Evolutionary conservation across 2,797 vertebrate species (phyloP), one percentile per base, ranked within the genome.

Genomic region (Mico argentatus): DNA sequence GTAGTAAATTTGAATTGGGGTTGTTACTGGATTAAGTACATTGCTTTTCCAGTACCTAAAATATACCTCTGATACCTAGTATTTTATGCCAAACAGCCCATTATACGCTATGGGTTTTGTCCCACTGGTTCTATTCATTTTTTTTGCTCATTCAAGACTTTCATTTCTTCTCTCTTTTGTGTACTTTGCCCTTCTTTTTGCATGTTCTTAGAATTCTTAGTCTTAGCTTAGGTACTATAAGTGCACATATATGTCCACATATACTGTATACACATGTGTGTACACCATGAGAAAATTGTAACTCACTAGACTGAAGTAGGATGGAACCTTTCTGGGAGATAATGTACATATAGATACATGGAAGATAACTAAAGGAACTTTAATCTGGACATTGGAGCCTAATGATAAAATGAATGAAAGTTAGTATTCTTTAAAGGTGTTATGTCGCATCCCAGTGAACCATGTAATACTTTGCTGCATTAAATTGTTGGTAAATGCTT

Each of bases 401-500:
- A 82, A 70, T 90, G 50, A 17, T 87, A 82, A 1, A 92, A 6
- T 88, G 87, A 59, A 24, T 87, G 81, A 90, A 77, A 90, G 48
- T 24, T 82, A 89, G 17, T 77, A 39, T 82, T 88, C 84, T 91
- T 94, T 81, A 90, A 79, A 59, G 39, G 7, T 46, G 46, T 57
- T 67, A 57, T 17, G 0, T 93, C 83, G 41, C 91, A 79, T 79
- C 77, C 24, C 61, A 57, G 13, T 88, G 81, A 86, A 79, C 72
- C 36, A 20, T 82, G 20, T 94, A 84, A 80, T 94, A 57, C 36
- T 95, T 79, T 84, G 46, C 20, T 75, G 12, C 36, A 57, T 91
- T 90, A 77, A 91, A 61, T 85, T 72, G 50, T 94, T 94, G 84
- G 55, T 82, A 77, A 94, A 90, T 89, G 33, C 64, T 30, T 91